These are phyloP conservation scores for Nomada flava DNA, from an alignment of 2,888 invertebrate species.

Conservation along the genomic window DNA sequence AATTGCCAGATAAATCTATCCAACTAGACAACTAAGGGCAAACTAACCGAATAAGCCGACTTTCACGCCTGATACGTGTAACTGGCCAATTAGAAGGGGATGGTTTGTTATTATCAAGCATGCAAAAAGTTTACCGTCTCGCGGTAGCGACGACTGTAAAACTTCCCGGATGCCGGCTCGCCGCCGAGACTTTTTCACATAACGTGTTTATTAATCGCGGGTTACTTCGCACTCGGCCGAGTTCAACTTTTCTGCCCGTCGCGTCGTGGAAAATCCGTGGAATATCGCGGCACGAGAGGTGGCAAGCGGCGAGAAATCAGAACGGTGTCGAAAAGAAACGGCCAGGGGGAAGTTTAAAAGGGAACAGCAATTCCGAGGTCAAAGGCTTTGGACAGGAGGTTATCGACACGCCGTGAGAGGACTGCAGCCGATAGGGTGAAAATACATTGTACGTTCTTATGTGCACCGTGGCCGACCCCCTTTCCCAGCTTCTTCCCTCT, in stretches of 20 bases:
- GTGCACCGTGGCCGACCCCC: slow-evolving; percentile 38
- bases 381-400: slow-evolving; percentile 54
- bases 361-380: slow-evolving; percentile 58
- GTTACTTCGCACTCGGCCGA: background rate
- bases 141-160: background rate
- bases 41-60: slow-evolving; percentile 28
- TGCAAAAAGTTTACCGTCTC: slow-evolving; percentile 20
- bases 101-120: slow-evolving; percentile 35
- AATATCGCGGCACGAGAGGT: background rate
- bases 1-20: slow-evolving; percentile 59
- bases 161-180: background rate
- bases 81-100: slow-evolving; percentile 32
- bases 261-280: background rate
- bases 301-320: slow-evolving; percentile 21
- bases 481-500: slow-evolving; percentile 11
- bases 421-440: slow-evolving; percentile 58
- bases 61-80: slow-evolving; percentile 32
- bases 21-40: slow-evolving; percentile 30
- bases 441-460: slow-evolving; percentile 61
- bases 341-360: slow-evolving; percentile 48
- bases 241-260: background rate
- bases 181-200: slow-evolving; percentile 13
- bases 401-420: slow-evolving; percentile 59
- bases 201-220: slow-evolving; percentile 38
- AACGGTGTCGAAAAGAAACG: slow-evolving; percentile 32